These are phyloP conservation scores for Synergus umbraculus DNA, from an alignment of 2,888 invertebrate genomes.

Conservation along the genomic window DNA sequence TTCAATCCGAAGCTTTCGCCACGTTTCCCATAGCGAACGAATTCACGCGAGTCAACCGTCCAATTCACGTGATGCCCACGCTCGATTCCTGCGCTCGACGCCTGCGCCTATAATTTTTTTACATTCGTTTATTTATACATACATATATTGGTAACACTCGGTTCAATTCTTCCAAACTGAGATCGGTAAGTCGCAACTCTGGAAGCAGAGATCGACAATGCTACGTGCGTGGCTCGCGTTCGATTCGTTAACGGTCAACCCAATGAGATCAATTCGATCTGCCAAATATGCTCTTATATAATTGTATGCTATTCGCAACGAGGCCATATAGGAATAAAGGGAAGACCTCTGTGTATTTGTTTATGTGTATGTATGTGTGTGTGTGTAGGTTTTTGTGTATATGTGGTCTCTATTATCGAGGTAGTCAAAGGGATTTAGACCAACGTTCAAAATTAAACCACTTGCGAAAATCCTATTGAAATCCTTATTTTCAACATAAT, in stretches of 20 bases:
- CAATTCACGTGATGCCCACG: neutral
- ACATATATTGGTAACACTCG: constrained; percentile 25
- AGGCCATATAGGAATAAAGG: constrained; percentile 38
- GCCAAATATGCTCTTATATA: neutral
- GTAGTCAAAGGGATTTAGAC: constrained; percentile 35
- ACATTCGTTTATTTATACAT: constrained; percentile 12
- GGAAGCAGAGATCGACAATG: constrained; percentile 15
- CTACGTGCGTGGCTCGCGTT: constrained; percentile 28
- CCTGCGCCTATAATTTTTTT: constrained; percentile 1
- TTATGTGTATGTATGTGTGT: neutral
- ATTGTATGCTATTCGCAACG: constrained; percentile 33
- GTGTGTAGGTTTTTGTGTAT: neutral
- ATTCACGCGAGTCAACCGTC: neutral
- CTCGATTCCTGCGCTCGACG: neutral
- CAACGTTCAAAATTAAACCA: neutral
- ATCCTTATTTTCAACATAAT: neutral
- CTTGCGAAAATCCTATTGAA: neutral
- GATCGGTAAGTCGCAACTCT: constrained; percentile 33
- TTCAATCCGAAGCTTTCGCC: too few species aligned
- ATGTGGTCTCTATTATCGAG: constrained; percentile 35
- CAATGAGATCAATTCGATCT: constrained; percentile 35
- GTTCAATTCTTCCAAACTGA: constrained; percentile 37
- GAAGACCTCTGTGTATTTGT: constrained; percentile 21
- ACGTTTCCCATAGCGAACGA: neutral
- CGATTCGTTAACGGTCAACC: constrained; percentile 9